Evolutionary conservation across 2,113 vertebrate species (phyloP).

Genomic region (Perca schrenkii): DNA sequence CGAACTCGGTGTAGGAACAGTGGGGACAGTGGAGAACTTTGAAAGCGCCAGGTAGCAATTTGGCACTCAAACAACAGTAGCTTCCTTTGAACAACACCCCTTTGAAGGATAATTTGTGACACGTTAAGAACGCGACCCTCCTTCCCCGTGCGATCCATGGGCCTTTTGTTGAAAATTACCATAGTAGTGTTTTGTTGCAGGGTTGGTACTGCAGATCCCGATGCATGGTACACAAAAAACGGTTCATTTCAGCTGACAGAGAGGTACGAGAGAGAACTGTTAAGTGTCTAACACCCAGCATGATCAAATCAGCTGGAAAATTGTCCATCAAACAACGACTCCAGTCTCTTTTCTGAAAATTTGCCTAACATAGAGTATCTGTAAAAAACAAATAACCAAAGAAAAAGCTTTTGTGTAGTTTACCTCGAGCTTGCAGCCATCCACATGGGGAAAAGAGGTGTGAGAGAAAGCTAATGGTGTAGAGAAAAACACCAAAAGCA

Average conservation of each 20-base stretch:
- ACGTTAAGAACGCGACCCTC: slow-evolving; percentile 23
- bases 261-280: slow-evolving; percentile 26
- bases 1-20: slow-evolving; percentile 38
- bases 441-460: not conserved
- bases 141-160: not conserved
- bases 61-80: slow-evolving; percentile 45
- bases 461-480: slow-evolving; percentile 23
- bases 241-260: slow-evolving; percentile 37
- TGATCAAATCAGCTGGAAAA: slow-evolving; percentile 56
- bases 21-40: slow-evolving; percentile 40
- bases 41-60: slow-evolving; percentile 68
- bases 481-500: slow-evolving; percentile 27
- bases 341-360: slow-evolving; percentile 13
- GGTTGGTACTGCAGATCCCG: not conserved
- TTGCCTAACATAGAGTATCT: slow-evolving; percentile 37
- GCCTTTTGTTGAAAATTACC: slow-evolving; percentile 17
- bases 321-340: slow-evolving; percentile 47
- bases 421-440: slow-evolving; percentile 15
- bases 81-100: slow-evolving; percentile 50
- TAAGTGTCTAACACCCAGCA: slow-evolving; percentile 39
- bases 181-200: slow-evolving; percentile 9
- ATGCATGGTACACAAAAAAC: slow-evolving; percentile 12
- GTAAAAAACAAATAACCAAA: slow-evolving; percentile 26
- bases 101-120: slow-evolving; percentile 61
- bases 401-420: slow-evolving; percentile 21